Percentiles rank a stretch among this genome's conserved stretches.
These are phyloP conservation scores for Mamestra configurata DNA, from an alignment of 1,140 invertebrate genomes.

Conservation along the genomic window DNA sequence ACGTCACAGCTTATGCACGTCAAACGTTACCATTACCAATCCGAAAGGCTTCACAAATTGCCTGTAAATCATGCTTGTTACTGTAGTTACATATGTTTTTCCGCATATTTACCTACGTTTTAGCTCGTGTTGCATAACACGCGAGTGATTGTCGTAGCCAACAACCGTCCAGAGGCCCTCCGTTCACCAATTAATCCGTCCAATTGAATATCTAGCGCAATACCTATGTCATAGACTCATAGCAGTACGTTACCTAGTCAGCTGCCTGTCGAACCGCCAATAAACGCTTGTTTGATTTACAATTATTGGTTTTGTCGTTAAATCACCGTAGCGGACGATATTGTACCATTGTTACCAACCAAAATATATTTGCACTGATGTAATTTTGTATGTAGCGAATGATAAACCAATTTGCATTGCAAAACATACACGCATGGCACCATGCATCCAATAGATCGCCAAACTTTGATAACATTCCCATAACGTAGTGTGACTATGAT, in stretches of 20 bases:
- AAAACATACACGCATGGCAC: constrained; percentile 11
- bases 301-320: constrained; percentile 47
- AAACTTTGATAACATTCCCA: constrained; percentile 39
- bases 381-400: constrained; percentile 6
- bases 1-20: constrained; percentile 19
- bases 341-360: constrained; percentile 29
- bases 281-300: constrained; percentile 49
- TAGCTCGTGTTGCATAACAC: constrained; percentile 39
- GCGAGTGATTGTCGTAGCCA: constrained; percentile 20
- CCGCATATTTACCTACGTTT: constrained; percentile 38
- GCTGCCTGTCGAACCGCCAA: constrained; percentile 20
- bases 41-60: constrained; percentile 36
- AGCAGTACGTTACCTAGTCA: constrained; percentile 52
- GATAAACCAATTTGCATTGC: constrained; percentile 22
- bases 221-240: constrained; percentile 54
- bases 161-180: constrained; percentile 46
- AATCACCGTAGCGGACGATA: constrained; percentile 28
- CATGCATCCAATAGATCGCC: constrained; percentile 36
- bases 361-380: constrained; percentile 38
- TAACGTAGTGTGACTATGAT: constrained; percentile 29
- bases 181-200: constrained; percentile 73
- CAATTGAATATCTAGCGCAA: constrained; percentile 74
- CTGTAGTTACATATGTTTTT: constrained; percentile 23
- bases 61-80: constrained; percentile 9
- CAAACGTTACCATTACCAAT: constrained; percentile 10